These are phyloP conservation scores for Parotocinclus haroldoi DNA, from an alignment of 2,797 vertebrate genomes.

Conservation along the genomic window DNA sequence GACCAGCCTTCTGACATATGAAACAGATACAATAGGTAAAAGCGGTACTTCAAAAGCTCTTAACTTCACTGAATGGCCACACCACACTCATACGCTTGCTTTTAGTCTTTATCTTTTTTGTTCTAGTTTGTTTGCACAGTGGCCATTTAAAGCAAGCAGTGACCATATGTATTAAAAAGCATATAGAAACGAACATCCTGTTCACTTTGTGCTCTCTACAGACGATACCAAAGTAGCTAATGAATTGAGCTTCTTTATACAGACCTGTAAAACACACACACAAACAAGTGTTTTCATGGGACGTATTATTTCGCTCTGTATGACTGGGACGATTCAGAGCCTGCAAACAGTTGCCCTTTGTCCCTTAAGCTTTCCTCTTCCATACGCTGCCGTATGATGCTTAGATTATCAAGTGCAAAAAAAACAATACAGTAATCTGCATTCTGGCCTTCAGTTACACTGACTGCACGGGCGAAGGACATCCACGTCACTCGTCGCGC, in stretches of 20 bases:
- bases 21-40: conserved; percentile 25
- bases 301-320: conserved; percentile 33
- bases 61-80: conserved; percentile 32
- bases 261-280: conserved; percentile 19
- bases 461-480: background rate
- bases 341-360: conserved; percentile 48
- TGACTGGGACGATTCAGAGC: conserved; percentile 31
- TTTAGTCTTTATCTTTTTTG: conserved; percentile 35
- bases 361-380: conserved; percentile 28
- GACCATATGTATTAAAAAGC: conserved; percentile 60
- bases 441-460: background rate
- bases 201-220: conserved; percentile 58
- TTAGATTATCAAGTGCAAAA: conserved; percentile 10
- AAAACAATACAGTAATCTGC: conserved; percentile 2
- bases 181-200: conserved; percentile 67
- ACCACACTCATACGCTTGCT: conserved; percentile 12
- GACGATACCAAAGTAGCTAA: conserved; percentile 41
- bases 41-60: conserved; percentile 20
- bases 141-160: conserved; percentile 35
- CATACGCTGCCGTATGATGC: conserved; percentile 4
- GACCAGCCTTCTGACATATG: background rate
- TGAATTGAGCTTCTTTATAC: conserved; percentile 37
- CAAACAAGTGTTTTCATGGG: conserved; percentile 4
- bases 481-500: background rate
- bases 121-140: conserved; percentile 32